Evolutionary conservation across 1,140 invertebrate genomes (phyloP).

Genomic region (Stratiolaelaps scimitus): DNA sequence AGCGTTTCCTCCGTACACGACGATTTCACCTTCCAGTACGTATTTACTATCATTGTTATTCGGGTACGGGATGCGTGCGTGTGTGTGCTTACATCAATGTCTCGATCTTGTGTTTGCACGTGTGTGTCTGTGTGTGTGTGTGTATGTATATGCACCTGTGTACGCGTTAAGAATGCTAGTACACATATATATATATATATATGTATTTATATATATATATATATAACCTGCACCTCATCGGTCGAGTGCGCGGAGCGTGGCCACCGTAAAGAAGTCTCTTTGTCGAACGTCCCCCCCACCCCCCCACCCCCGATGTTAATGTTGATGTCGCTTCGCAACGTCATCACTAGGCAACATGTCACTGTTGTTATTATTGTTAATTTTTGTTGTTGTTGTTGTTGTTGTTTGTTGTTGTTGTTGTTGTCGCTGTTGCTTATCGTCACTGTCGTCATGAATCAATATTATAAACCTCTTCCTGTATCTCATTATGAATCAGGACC

Average conservation of each 20-base stretch:
- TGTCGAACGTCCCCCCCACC: background rate
- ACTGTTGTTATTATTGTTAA: background rate
- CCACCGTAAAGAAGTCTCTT: constrained; percentile 20
- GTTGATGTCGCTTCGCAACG: background rate
- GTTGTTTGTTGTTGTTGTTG: too few species aligned
- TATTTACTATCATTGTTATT: background rate
- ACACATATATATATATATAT: background rate
- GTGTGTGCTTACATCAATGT: too few species aligned
- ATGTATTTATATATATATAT: background rate
- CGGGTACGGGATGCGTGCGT: background rate
- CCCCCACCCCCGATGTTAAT: background rate
- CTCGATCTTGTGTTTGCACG: too few species aligned
- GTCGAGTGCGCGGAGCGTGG: background rate
- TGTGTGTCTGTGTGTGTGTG: too few species aligned
- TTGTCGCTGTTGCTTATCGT: too few species aligned
- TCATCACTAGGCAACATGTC: background rate
- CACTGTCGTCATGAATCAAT: background rate
- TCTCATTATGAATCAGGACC: background rate
- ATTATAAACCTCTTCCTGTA: background rate
- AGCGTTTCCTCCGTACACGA: too few species aligned
- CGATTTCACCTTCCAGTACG: too few species aligned
- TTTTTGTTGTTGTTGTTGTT: too few species aligned
- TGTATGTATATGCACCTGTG: too few species aligned
- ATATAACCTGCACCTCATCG: background rate
- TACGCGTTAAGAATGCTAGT: constrained; percentile 1